Evolutionary conservation across 2,888 invertebrate species (phyloP), one percentile per base, ranked within the genome.

Genomic region (Liopterus haemorrhoidalis): DNA sequence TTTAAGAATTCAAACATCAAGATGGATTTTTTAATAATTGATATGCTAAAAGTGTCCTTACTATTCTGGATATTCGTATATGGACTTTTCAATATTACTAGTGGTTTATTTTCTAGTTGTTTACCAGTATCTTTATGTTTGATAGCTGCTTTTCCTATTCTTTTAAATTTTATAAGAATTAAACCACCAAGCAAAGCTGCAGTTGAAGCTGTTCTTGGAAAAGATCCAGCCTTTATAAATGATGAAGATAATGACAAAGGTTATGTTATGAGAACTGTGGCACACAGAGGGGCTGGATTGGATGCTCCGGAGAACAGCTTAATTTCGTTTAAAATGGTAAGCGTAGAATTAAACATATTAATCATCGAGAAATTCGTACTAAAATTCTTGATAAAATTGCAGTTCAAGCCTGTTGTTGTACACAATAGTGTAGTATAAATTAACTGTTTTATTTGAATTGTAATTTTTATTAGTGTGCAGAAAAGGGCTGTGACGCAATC

Each of bases 221-320:
- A 62, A 54, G 78, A 78, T 30, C 70, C 78, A 1, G 71, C 73
- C 28, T 46, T 52, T 24, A 70, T 72, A 35, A 67, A 69, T 14
- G 64, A 72, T 21, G 69, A 69, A 20, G 54, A 62, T 0, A 56
- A 69, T 42, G 67, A 75, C 2, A 66, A 66, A 12, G 66, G 66
- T 54, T 68, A 67, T 60, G 65, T 76, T 2, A 72, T 82, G 56
- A 73, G 70, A 58, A 76, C 81, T 31, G 76, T 85, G 45, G 86
- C 83, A 1, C 88, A 88, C 58, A 73, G 87, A 59, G 87, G 85
- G 3, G 84, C 81, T 8, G 79, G 77, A 2, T 67, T 81, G 30
- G 86, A 88, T 67, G 86, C 82, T 3, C 88, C 88, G 0, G 88
- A 88, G 67, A 88, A 88, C 64, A 86, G 82, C 51, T 61, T 87